phyloP scores from a whole-genome alignment of 2,888 invertebrate species.

The Drosophila austrosaltans region DNA sequence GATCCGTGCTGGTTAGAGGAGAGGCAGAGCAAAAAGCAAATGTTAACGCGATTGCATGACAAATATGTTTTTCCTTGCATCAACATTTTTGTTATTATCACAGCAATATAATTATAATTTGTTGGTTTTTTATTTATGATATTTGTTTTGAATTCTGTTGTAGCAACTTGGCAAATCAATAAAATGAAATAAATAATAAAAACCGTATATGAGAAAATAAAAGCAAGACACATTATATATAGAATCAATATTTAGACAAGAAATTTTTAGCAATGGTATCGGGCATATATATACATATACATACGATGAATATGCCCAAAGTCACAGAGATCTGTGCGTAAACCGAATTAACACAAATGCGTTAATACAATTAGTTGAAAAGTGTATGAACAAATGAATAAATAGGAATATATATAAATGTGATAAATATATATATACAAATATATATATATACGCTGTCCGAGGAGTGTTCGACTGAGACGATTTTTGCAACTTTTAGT shows the following conservation, averaged over 20 bases:
- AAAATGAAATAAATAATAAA: constrained; percentile 52
- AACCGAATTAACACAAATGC: constrained; percentile 69
- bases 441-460: constrained; percentile 55
- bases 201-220: constrained; percentile 21
- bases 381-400: constrained; percentile 62
- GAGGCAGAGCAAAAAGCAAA: constrained; percentile 52
- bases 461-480: constrained; percentile 71
- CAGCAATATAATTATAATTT: constrained; percentile 14
- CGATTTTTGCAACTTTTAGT: constrained; percentile 70
- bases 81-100: constrained; percentile 19
- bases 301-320: constrained; percentile 53
- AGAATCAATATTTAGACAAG: constrained; percentile 69
- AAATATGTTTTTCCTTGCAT: constrained; percentile 34
- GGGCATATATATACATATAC: constrained; percentile 30
- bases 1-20: not conserved
- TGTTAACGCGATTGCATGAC: constrained; percentile 44
- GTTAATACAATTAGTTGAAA: constrained; percentile 76
- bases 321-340: constrained; percentile 60
- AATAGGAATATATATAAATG: constrained; percentile 46
- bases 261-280: constrained; percentile 57
- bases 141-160: constrained; percentile 54
- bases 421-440: constrained; percentile 34
- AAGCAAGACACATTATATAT: constrained; percentile 19
- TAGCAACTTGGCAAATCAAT: constrained; percentile 35
- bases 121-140: constrained; percentile 58